These are phyloP conservation scores for Puffinus mauretanicus DNA, from an alignment of 2,113 vertebrate species.

Conservation along the genomic window DNA sequence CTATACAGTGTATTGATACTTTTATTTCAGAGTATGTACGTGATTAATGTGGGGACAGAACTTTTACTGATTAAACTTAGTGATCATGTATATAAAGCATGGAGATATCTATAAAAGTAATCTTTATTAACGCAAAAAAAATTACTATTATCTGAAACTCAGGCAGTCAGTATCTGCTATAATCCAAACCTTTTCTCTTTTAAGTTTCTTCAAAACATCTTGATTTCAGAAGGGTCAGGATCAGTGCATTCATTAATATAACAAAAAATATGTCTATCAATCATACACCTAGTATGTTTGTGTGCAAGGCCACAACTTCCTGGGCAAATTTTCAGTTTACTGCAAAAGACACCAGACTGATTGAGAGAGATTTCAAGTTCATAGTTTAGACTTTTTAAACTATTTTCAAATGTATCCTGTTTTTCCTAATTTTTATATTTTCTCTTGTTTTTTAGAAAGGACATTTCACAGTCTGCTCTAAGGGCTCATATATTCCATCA, in stretches of 20 bases:
- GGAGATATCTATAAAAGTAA: neutral
- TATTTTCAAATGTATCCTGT: slow-evolving; percentile 22
- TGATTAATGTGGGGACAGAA: neutral
- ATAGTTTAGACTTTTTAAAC: neutral
- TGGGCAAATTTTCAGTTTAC: slow-evolving; percentile 1
- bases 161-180: neutral
- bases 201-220: neutral
- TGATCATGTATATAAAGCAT: neutral
- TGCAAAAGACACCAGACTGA: neutral
- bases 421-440: slow-evolving; percentile 39
- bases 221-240: neutral
- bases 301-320: neutral
- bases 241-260: neutral
- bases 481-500: slow-evolving; percentile 44
- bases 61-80: neutral
- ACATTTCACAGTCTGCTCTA: slow-evolving; percentile 54
- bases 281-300: neutral
- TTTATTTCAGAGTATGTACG: neutral
- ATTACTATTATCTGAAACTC: neutral
- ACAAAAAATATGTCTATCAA: neutral
- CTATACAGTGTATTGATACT: neutral
- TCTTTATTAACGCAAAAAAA: neutral
- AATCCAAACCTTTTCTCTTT: neutral
- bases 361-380: slow-evolving; percentile 28
- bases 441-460: slow-evolving; percentile 44